Conservation (phyloP, 2,888 invertebrate genomes). For the Epinotia nisella region DNA sequence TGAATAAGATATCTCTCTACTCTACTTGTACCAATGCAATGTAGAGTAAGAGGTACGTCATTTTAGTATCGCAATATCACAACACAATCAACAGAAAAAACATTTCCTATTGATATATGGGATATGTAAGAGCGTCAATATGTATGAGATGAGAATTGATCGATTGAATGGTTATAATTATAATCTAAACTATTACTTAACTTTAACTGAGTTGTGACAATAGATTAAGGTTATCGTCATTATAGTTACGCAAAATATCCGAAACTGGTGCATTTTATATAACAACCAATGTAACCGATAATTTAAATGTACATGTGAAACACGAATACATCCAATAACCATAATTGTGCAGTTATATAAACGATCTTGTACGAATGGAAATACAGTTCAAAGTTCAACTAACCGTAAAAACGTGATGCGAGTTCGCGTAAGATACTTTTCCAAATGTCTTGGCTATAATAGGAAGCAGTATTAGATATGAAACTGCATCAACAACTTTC, state of each 20-base stretch:
- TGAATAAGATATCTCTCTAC: too few relatives aligned
- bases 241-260: slow-evolving; percentile 30
- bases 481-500: neutral
- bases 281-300: slow-evolving; percentile 24
- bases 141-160: neutral
- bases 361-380: neutral
- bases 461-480: slow-evolving; percentile 3
- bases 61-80: too few relatives aligned
- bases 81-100: too few relatives aligned
- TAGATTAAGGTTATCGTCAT: slow-evolving; percentile 17
- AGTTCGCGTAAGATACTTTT: neutral
- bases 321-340: neutral
- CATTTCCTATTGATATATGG: too few relatives aligned
- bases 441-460: slow-evolving; percentile 4
- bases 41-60: neutral
- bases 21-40: neutral
- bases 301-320: neutral
- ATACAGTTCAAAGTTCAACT: neutral
- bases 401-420: neutral
- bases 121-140: too few relatives aligned
- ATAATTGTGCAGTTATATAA: neutral
- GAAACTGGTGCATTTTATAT: slow-evolving; percentile 36
- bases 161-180: too few relatives aligned
- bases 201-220: slow-evolving; percentile 2
- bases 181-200: neutral